phyloP scores from a whole-genome alignment of 2,888 invertebrate species.

The Diadegma fenestrale region DNA sequence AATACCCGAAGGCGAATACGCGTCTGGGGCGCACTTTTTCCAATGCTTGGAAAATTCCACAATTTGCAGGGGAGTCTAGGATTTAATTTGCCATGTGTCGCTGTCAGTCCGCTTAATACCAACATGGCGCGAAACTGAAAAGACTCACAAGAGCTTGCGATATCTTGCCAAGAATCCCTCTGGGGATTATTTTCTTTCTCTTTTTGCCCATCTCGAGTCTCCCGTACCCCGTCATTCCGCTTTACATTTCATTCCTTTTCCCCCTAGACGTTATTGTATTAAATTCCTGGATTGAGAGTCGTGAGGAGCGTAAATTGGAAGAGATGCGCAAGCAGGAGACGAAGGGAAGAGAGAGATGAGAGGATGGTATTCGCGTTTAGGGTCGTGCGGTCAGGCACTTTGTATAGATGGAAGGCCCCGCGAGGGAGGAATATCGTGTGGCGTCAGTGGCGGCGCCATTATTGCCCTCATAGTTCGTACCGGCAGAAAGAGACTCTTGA shows the following conservation, averaged over 20 bases:
- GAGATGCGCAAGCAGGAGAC: slow-evolving; percentile 54
- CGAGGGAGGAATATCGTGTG: slow-evolving; percentile 59
- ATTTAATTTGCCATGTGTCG: slow-evolving; percentile 6
- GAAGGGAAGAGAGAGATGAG: slow-evolving; percentile 15
- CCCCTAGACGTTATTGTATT: slow-evolving; percentile 64
- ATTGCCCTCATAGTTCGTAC: slow-evolving; percentile 53
- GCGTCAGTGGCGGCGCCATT: slow-evolving; percentile 64
- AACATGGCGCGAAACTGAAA: slow-evolving; percentile 48
- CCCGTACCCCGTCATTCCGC: slow-evolving; percentile 61
- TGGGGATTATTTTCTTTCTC: slow-evolving; percentile 43
- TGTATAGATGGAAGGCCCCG: slow-evolving; percentile 46
- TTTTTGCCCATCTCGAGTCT: slow-evolving; percentile 16
- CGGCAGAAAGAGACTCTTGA: slow-evolving; percentile 40
- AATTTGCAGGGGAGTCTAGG: background rate
- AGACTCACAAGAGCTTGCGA: slow-evolving; percentile 33
- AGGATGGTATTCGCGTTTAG: slow-evolving; percentile 64
- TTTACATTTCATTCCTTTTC: slow-evolving; percentile 59
- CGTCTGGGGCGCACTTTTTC: background rate
- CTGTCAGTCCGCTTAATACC: slow-evolving; percentile 50
- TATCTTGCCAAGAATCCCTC: slow-evolving; percentile 40
- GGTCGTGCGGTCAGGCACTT: slow-evolving; percentile 69
- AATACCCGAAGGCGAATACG: background rate
- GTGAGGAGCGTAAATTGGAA: slow-evolving; percentile 69
- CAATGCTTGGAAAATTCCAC: background rate
- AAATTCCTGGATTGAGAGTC: slow-evolving; percentile 69